Evolutionary conservation across 2,888 invertebrate species (phyloP).

Genomic region (Sphinx pinastri): DNA sequence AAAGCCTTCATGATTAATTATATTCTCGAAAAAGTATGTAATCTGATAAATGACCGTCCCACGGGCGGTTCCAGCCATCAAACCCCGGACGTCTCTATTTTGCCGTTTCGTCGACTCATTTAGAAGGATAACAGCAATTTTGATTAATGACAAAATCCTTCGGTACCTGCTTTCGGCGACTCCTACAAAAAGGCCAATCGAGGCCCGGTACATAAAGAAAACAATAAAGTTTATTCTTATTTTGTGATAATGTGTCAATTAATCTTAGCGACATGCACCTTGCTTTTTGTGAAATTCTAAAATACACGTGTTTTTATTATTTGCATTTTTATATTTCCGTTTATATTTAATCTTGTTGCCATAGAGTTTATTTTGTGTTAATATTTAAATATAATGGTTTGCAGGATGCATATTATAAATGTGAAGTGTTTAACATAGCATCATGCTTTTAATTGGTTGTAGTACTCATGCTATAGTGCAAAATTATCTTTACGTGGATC

Average conservation of each 20-base stretch:
- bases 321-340: conserved; percentile 66
- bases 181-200: conserved; percentile 66
- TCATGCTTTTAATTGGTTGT: neutral
- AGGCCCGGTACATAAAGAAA: conserved; percentile 53
- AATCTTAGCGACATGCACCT: conserved; percentile 67
- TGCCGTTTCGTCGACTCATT: conserved; percentile 62
- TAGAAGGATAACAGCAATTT: conserved; percentile 65
- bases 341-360: conserved; percentile 44
- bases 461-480: neutral
- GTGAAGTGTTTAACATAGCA: neutral
- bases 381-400: neutral
- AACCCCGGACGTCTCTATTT: conserved; percentile 69
- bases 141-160: conserved; percentile 72
- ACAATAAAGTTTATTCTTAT: conserved; percentile 67
- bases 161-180: conserved; percentile 75
- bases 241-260: conserved; percentile 76
- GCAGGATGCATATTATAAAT: conserved; percentile 18
- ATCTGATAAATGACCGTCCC: conserved; percentile 48
- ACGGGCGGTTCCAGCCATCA: conserved; percentile 63
- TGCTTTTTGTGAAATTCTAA: conserved; percentile 47
- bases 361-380: conserved; percentile 9
- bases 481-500: conserved; percentile 15
- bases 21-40: conserved; percentile 20
- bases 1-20: conserved; percentile 18
- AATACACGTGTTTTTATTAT: conserved; percentile 63